phyloP scores from a whole-genome alignment of 1,140 invertebrate species.

The Thaumatotibia leucotreta region DNA sequence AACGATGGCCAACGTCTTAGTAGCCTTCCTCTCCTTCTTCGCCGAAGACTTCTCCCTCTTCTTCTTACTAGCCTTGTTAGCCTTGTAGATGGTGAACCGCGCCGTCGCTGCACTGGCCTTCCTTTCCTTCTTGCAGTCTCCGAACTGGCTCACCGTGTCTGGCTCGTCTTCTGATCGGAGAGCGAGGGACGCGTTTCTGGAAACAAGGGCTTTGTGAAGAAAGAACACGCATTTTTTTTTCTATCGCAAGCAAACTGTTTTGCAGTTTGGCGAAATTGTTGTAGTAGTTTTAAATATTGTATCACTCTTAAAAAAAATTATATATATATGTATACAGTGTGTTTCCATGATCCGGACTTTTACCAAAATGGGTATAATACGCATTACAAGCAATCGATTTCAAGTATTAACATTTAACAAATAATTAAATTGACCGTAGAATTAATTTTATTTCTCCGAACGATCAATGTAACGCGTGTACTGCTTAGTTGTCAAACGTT shows the following conservation, averaged over 20 bases:
- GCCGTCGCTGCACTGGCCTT: slow-evolving; percentile 81
- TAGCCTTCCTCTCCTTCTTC: slow-evolving; percentile 98
- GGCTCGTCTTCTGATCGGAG: slow-evolving; percentile 72
- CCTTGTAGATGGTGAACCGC: slow-evolving; percentile 94
- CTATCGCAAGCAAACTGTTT: neutral
- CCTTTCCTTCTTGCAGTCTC: slow-evolving; percentile 81
- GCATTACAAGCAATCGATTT: too few relatives aligned
- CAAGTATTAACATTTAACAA: too few relatives aligned
- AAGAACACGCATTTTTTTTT: neutral
- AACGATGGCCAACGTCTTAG: slow-evolving; percentile 99
- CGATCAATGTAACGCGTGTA: too few relatives aligned
- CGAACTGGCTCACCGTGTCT: slow-evolving; percentile 36
- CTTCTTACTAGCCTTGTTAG: slow-evolving; percentile 95
- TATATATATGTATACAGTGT: neutral
- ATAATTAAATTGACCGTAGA: too few relatives aligned
- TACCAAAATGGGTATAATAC: too few relatives aligned
- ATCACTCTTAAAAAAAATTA: too few relatives aligned
- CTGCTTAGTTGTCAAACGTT: too few relatives aligned
- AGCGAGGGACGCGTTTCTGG: slow-evolving; percentile 74
- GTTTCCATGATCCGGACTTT: too few relatives aligned
- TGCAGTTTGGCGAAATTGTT: too few relatives aligned
- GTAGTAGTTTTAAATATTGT: too few relatives aligned
- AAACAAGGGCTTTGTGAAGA: slow-evolving; percentile 28
- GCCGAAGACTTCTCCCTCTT: slow-evolving; percentile 96
- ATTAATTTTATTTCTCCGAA: too few relatives aligned